Percentiles rank a stretch among this genome's conserved stretches.
These are phyloP conservation scores for Pelochelys cantorii DNA, from an alignment of 2,797 vertebrate species.

Conservation along the genomic window DNA sequence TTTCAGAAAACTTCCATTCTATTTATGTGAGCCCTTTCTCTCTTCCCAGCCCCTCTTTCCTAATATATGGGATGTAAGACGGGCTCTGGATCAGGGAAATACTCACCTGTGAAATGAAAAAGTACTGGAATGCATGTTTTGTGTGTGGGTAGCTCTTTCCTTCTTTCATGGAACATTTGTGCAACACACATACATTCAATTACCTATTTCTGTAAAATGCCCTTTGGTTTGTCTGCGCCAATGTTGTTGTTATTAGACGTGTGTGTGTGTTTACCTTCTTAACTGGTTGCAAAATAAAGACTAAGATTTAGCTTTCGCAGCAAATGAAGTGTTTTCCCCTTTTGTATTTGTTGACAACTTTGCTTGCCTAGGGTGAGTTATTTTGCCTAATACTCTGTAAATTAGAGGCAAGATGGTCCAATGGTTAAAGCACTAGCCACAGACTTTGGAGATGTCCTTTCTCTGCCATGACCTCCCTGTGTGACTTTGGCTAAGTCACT, in stretches of 20 bases:
- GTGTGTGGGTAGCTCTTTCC: background rate
- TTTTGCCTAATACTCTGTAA: background rate
- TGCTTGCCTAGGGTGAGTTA: background rate
- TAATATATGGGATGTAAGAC: slow-evolving; percentile 28
- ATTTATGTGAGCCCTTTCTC: background rate
- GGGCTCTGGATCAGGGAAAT: slow-evolving; percentile 28
- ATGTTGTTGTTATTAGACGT: background rate
- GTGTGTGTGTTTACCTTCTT: background rate
- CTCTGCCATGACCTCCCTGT: background rate
- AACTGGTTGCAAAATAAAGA: background rate
- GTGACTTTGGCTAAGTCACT: background rate
- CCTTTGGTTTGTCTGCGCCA: background rate
- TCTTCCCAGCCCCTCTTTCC: background rate
- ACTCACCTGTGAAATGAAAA: slow-evolving; percentile 20
- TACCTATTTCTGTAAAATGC: background rate
- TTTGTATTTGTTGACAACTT: background rate
- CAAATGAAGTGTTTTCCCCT: background rate
- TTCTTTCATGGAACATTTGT: background rate
- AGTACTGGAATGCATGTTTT: background rate
- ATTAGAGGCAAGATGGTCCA: background rate
- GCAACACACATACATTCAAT: fast-evolving
- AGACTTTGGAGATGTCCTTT: background rate
- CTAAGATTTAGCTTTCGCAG: background rate
- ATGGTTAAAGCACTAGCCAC: background rate
- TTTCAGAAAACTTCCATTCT: slow-evolving; percentile 37